phyloP scores from a whole-genome alignment of 2,797 vertebrate genomes.

The Hoplostethus mediterraneus region DNA sequence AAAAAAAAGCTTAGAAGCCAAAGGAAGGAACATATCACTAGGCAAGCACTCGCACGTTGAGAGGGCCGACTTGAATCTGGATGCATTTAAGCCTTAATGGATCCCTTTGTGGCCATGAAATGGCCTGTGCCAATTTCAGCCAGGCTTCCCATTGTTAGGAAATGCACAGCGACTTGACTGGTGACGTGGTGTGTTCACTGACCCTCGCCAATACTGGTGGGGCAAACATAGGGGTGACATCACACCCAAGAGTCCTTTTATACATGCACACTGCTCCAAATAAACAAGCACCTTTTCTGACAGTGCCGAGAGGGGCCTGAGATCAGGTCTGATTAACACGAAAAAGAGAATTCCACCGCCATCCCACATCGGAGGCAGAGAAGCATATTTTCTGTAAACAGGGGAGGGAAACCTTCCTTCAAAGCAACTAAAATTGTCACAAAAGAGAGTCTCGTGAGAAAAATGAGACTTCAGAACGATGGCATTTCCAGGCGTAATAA shows the following conservation, averaged over 20 bases:
- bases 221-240: constrained; percentile 14
- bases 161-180: constrained; percentile 56
- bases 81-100: constrained; percentile 48
- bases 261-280: constrained; percentile 15
- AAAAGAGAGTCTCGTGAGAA: constrained; percentile 35
- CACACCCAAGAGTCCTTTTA: constrained; percentile 27
- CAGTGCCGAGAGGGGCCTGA: neutral
- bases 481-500: constrained; percentile 31
- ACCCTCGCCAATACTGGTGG: constrained; percentile 38
- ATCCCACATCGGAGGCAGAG: neutral
- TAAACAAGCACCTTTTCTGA: constrained; percentile 3
- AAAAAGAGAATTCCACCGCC: constrained; percentile 10
- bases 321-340: constrained; percentile 27
- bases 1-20: neutral
- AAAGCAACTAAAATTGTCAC: constrained; percentile 21
- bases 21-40: constrained; percentile 36
- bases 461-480: constrained; percentile 43
- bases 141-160: constrained; percentile 33
- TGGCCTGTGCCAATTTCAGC: constrained; percentile 29
- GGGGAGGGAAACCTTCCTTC: constrained; percentile 5
- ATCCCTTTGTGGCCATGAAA: constrained; percentile 45
- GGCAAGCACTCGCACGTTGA: constrained; percentile 17
- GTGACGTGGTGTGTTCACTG: constrained; percentile 39
- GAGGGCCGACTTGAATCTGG: constrained; percentile 18
- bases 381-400: constrained; percentile 18